Percentiles rank a stretch among this genome's conserved stretches.
phyloP scores from a whole-genome alignment of 53 echinoderm and acorn worm species.

The Temnopleurus reevesii region DNA sequence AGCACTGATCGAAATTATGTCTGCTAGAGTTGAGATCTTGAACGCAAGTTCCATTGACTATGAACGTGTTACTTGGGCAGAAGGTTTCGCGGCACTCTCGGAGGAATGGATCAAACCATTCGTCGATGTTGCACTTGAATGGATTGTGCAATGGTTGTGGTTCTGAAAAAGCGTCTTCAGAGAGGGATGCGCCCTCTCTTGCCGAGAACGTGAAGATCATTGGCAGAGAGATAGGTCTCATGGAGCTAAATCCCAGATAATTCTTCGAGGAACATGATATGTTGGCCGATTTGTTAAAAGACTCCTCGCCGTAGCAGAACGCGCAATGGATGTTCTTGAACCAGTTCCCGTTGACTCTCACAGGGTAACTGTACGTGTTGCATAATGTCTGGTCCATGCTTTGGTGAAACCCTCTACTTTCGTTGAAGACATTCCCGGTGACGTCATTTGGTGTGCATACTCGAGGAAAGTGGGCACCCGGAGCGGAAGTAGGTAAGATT shows the following conservation, averaged over 20 bases:
- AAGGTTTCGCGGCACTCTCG: not conserved
- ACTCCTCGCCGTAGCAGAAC: not conserved
- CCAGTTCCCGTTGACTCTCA: slow-evolving; percentile 16
- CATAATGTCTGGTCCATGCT: not conserved
- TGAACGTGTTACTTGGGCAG: not conserved
- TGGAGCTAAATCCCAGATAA: no score
- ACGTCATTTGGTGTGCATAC: not conserved
- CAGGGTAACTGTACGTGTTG: slow-evolving; percentile 8
- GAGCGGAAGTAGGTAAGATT: not conserved
- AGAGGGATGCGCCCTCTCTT: not conserved
- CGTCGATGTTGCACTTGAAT: not conserved
- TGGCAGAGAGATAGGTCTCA: not conserved
- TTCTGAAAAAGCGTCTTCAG: not conserved
- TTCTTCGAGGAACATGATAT: not conserved
- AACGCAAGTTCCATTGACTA: not conserved
- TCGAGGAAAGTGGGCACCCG: not conserved
- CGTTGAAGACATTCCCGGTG: not conserved
- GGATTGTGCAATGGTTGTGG: not conserved
- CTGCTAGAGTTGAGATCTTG: not conserved
- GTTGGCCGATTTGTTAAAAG: not conserved
- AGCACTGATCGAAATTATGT: not conserved
- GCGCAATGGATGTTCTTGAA: slow-evolving; percentile 52
- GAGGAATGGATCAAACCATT: slow-evolving; percentile 30
- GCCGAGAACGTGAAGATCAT: not conserved
- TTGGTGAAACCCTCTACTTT: not conserved